A percentile compares a stretch with the other conserved stretches of the same genome.
These are phyloP conservation scores for Gopherus flavomarginatus DNA, from an alignment of 2,113 vertebrate species.

Conservation along the genomic window DNA sequence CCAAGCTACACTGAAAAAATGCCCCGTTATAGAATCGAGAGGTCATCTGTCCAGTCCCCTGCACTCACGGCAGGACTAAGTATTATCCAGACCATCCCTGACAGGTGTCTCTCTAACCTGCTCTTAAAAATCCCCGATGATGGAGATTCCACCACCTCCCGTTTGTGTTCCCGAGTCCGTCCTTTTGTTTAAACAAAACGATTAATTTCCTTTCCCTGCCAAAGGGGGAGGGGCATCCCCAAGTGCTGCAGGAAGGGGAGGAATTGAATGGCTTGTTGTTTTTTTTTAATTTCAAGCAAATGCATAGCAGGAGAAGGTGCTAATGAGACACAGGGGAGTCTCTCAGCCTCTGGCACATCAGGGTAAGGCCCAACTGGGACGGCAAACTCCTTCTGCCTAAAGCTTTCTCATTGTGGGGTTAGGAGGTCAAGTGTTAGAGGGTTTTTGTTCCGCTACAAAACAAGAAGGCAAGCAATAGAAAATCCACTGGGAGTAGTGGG, in stretches of 20 bases:
- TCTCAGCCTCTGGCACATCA: rapidly evolving
- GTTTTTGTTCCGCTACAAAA: background rate
- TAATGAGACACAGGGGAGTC: background rate
- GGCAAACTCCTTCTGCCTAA: background rate
- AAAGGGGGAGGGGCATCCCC: background rate
- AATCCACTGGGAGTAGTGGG: background rate
- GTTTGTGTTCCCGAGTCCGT: background rate
- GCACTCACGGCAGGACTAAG: too few species aligned
- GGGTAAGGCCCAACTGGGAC: background rate
- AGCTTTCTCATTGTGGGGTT: rapidly evolving
- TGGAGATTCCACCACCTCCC: too few species aligned
- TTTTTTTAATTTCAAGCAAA: background rate
- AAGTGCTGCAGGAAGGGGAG: background rate
- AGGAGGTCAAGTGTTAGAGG: background rate
- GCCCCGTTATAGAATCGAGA: background rate
- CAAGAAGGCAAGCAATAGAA: background rate
- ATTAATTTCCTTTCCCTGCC: background rate
- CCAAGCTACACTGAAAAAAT: rapidly evolving
- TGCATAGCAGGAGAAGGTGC: background rate
- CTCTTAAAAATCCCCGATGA: too few species aligned
- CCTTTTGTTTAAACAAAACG: background rate
- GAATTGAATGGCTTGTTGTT: background rate
- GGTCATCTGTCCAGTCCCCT: too few species aligned
- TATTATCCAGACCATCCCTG: too few species aligned
- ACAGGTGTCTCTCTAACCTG: too few species aligned